Conservation (phyloP, 2,113 vertebrate genomes). For the Andinoacara biseriatus region DNA sequence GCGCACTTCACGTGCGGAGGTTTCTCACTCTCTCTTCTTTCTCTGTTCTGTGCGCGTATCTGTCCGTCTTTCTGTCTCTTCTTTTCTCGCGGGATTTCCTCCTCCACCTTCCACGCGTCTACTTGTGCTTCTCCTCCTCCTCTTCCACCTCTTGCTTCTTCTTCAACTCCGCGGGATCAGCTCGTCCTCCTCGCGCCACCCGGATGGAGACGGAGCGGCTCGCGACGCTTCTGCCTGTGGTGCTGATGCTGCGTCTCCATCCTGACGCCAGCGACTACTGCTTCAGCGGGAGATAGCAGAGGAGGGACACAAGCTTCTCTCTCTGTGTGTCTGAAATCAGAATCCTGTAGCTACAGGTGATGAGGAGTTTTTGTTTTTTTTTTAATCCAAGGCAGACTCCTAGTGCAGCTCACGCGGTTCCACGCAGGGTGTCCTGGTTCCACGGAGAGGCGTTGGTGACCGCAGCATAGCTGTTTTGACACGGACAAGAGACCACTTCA, state of each 20-base stretch:
- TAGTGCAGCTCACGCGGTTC: not conserved
- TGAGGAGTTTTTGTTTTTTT: too few species aligned
- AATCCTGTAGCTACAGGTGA: slow-evolving; percentile 30
- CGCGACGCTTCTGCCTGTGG: slow-evolving; percentile 13
- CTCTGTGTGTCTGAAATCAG: not conserved
- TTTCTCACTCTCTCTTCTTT: slow-evolving; percentile 11
- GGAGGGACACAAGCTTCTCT: not conserved
- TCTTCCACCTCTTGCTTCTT: not conserved
- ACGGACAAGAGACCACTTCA: not conserved
- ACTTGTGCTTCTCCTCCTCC: not conserved
- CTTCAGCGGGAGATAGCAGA: not conserved
- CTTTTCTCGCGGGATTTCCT: slow-evolving; percentile 62
- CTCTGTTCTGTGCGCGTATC: slow-evolving; percentile 10
- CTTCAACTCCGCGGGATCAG: slow-evolving; percentile 28
- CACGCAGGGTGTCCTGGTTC: not conserved
- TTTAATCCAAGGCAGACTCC: not conserved
- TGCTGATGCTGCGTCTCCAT: slow-evolving; percentile 47
- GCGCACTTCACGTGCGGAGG: slow-evolving; percentile 50
- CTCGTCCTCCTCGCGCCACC: slow-evolving; percentile 57
- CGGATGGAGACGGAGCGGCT: slow-evolving; percentile 43
- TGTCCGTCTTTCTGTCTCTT: slow-evolving; percentile 29
- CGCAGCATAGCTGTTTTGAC: not conserved
- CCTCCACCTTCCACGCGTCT: slow-evolving; percentile 25
- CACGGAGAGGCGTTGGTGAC: not conserved
- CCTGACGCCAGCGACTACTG: slow-evolving; percentile 18